These are phyloP conservation scores for Athetis lepigone DNA, from an alignment of 2,888 invertebrate genomes.

Conservation along the genomic window DNA sequence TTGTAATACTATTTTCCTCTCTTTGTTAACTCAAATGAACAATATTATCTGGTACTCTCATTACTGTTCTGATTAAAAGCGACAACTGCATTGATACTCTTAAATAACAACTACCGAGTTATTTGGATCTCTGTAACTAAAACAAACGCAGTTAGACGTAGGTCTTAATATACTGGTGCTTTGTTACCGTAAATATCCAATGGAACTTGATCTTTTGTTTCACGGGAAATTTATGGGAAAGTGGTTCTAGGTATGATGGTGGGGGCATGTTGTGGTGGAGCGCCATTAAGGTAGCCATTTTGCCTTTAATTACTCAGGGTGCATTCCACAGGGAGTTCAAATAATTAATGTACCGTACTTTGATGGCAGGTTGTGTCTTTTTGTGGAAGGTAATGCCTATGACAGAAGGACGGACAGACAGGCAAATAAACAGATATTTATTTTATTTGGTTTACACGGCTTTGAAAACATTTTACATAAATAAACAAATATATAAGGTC, in stretches of 20 bases:
- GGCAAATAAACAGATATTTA: no score
- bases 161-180: conserved; percentile 21
- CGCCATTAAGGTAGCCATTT: conserved; percentile 61
- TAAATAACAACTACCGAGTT: conserved; percentile 23
- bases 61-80: conserved; percentile 42
- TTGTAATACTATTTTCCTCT: conserved; percentile 8
- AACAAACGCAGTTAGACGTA: not conserved
- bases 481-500: no score
- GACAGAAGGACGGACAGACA: no score
- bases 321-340: conserved; percentile 58
- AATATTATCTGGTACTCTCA: conserved; percentile 29
- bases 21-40: conserved; percentile 18
- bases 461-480: no score
- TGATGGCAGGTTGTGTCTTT: conserved; percentile 6
- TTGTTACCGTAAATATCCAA: not conserved
- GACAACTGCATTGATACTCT: conserved; percentile 41
- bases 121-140: conserved; percentile 15
- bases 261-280: conserved; percentile 28
- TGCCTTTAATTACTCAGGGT: conserved; percentile 62
- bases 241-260: conserved; percentile 21
- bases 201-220: not conserved
- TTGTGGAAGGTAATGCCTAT: not conserved
- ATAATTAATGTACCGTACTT: conserved; percentile 46
- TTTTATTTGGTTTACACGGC: no score
- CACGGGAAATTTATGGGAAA: not conserved